Evolutionary conservation across 2,113 vertebrate genomes (phyloP).

Genomic region (Climacteris rufus): DNA sequence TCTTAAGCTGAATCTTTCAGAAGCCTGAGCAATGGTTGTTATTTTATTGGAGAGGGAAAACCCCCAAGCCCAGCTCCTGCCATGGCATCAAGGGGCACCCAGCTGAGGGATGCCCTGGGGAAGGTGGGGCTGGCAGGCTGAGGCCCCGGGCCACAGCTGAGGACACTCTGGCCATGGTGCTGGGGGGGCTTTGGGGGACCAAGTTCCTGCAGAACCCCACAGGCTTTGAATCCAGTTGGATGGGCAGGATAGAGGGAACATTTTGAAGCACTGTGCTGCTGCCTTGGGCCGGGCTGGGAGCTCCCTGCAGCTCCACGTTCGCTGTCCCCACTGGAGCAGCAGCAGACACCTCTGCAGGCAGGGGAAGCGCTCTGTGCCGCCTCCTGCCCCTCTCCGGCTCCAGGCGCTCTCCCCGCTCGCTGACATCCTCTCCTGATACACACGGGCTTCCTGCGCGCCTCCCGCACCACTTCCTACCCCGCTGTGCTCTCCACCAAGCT

Average conservation of each 20-base stretch:
- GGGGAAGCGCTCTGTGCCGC: not conserved
- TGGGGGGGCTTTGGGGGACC: not conserved
- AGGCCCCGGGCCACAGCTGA: not conserved
- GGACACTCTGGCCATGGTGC: not conserved
- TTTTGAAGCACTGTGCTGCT: not conserved
- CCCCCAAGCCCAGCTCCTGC: not conserved
- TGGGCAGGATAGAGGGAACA: not conserved
- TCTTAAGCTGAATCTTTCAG: not conserved
- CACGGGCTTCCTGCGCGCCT: not conserved
- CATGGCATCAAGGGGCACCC: fast-evolving
- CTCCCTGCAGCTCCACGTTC: fast-evolving
- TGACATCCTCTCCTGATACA: constrained; percentile 36
- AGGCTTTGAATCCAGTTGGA: not conserved
- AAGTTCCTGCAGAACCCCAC: not conserved
- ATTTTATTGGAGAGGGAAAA: not conserved
- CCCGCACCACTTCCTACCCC: not conserved
- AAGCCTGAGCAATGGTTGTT: not conserved
- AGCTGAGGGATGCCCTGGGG: fast-evolving
- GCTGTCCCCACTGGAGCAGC: fast-evolving
- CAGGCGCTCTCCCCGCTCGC: no score
- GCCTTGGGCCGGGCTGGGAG: not conserved
- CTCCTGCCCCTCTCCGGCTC: not conserved
- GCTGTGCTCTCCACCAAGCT: fast-evolving
- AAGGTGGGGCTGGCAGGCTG: not conserved
- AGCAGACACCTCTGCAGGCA: not conserved